Evolutionary conservation across 2,797 vertebrate genomes (phyloP), one percentile per base, ranked within the genome.

Genomic region (Zalophus californianus): DNA sequence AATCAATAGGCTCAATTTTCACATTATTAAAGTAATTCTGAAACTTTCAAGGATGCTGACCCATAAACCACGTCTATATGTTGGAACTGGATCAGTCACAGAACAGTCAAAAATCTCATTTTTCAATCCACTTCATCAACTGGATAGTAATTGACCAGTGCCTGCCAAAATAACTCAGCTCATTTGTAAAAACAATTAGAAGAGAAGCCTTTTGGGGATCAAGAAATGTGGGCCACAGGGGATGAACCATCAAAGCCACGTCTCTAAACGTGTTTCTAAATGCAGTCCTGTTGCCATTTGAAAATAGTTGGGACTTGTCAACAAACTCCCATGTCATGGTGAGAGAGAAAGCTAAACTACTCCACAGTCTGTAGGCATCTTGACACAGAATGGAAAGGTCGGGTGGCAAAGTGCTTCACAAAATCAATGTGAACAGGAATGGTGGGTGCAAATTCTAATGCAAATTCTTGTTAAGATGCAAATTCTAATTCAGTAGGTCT

Each of bases 21-120:
- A 95, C 85, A 84, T 94, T 86, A 95, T 97, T 97, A 91, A 89
- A 96, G 90, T 97, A 90, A 89, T 90, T 97, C 90, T 86, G 78
- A 92, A 85, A 50, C 62, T 96, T 44, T 92, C 87, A 82, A 97
- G 90, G 95, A 96, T 72, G 85, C 66, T 90, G 72, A 88, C 91
- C 80, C 72, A 54, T n/a, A 90, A 86, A 75, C 72, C 48, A 52
- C 1, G 0, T 86, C 50, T 94, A 6, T 83, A n/a, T 64, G 50
- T 54, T 75, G n/a, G 66, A 78, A 68, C 35, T 66, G 41, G 66
- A 85, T 83, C 50, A 20, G 20, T 23, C 54, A 11, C 32, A 20
- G 56, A 91, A 41, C 4, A 9, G 62, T 80, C 87, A 94, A 85
- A 96, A 96, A 60, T 35, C 84, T 95, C 79, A n/a, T 88, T 93